A percentile compares a stretch with the other conserved stretches of the same genome.
Conservation (phyloP, 92 coral and sea anemone species). For the Nematostella vectensis region DNA sequence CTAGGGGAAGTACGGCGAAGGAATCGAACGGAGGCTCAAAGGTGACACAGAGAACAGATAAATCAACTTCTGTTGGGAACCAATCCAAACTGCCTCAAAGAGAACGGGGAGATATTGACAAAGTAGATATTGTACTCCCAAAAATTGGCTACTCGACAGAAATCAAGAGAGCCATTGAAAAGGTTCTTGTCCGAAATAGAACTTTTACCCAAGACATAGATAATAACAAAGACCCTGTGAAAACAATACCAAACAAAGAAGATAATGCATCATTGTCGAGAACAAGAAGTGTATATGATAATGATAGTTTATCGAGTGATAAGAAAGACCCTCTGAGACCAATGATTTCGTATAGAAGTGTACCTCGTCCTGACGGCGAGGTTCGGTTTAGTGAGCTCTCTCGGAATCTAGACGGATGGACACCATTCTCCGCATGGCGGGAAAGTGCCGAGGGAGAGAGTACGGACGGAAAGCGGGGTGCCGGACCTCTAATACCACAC, state of each 20-base stretch:
- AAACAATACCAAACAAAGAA: background rate
- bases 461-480: constrained; percentile 15
- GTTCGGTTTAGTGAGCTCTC: constrained; percentile 58
- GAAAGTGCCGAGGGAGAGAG: constrained; percentile 5
- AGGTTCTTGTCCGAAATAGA: constrained; percentile 47
- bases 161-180: constrained; percentile 62
- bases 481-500: constrained; percentile 41
- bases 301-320: background rate
- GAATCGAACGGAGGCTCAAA: constrained; percentile 1
- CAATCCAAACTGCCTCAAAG: constrained; percentile 55
- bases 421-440: constrained; percentile 48
- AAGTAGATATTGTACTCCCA: constrained; percentile 53
- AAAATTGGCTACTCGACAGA: constrained; percentile 63
- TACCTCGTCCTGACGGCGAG: constrained; percentile 12
- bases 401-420: constrained; percentile 43
- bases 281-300: background rate
- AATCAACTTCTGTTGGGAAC: constrained; percentile 15
- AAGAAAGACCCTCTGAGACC: constrained; percentile 21
- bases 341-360: background rate
- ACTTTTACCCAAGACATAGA: background rate
- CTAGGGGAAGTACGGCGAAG: background rate
- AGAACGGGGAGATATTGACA: constrained; percentile 22
- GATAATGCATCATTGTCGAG: background rate
- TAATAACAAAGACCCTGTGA: background rate
- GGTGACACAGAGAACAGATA: background rate